Evolutionary conservation across 2,888 invertebrate genomes (phyloP).

Genomic region (Euproctis similis): DNA sequence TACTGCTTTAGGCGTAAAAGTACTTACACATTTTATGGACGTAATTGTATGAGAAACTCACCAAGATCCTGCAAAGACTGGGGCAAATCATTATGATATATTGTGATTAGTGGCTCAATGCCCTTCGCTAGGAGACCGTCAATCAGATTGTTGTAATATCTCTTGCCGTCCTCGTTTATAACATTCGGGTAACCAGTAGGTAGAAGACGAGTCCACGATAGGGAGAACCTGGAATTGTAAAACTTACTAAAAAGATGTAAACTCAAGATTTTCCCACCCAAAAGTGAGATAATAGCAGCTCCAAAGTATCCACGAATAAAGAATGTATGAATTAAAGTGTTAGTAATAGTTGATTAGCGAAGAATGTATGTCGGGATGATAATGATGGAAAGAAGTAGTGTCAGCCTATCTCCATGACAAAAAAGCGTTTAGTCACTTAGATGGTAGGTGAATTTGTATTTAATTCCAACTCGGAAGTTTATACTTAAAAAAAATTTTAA

Average conservation of each 20-base stretch:
- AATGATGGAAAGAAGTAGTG: no score
- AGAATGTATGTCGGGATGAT: no score
- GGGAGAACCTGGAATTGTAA: slow-evolving; percentile 56
- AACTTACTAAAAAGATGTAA: no score
- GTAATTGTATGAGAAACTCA: no score
- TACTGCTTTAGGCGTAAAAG: background rate
- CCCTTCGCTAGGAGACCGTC: slow-evolving; percentile 60
- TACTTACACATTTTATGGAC: background rate
- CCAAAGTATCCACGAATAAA: no score
- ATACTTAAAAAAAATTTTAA: background rate
- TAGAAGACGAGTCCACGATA: slow-evolving; percentile 76
- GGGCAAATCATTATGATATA: slow-evolving; percentile 58
- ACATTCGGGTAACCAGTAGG: slow-evolving; percentile 40
- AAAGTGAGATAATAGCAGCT: no score
- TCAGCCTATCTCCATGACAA: no score
- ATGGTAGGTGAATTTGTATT: no score
- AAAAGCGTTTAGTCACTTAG: no score
- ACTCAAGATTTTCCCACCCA: no score
- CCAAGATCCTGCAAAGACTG: slow-evolving; percentile 1
- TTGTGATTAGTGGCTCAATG: slow-evolving; percentile 69
- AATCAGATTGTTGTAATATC: slow-evolving; percentile 71
- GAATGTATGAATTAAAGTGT: no score
- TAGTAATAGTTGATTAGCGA: no score
- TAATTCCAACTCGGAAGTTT: background rate
- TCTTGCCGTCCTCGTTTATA: slow-evolving; percentile 62